Base-by-base conservation (phyloP, 1,140 invertebrate genomes). In the Alviniconcha marisindica region DNA sequence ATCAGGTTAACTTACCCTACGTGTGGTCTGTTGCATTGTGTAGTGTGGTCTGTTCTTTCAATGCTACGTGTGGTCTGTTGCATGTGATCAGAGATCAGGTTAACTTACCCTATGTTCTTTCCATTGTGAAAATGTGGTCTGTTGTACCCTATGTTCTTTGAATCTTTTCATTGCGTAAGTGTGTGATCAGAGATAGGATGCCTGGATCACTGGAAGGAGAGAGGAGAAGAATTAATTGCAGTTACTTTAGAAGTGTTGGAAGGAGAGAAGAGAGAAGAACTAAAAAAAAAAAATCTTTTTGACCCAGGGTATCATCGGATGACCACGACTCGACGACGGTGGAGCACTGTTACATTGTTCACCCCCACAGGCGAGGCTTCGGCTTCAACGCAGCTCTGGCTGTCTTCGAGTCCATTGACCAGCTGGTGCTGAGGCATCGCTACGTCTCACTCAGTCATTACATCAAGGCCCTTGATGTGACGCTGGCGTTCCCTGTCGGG, bases 371-470 rank as follows among this genome's bases (percentile, higher is more conserved):
- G 21, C 78, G 78, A 21, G 78, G 78, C 78, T 60, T 28, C n/a
- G 78, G 78, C 33, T 80, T 80, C 56, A 80, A 80, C 56, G 56
- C 78, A 24, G 36, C 78, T 24, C 56, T 80, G 36, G 78, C 78
- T 7, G 78, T 80, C n/a, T 80, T 80, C 60, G 31, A 40, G 1
- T 44, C 56, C 78, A 18, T 80, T 10, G 78, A 66, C 36, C 56
- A 80, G 15, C 36, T 80, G 60, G 78, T 80, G 56, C 40, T 80
- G 56, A 54, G 78, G 40, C 78, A 80, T 48, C 54, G 60, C 38
- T 60, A 80, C 38, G 78, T 80, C 33, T 80, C 78, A 12, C 56
- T 80, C 21, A 31, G 40, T n/a, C 60, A 80, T 31, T 80, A 80
- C 60, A 66, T 80, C 56, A 63, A 40, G 2, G 24, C 4, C 1